Base-by-base conservation (phyloP, 2,797 vertebrate species). In the Pangasius larnaudii region DNA sequence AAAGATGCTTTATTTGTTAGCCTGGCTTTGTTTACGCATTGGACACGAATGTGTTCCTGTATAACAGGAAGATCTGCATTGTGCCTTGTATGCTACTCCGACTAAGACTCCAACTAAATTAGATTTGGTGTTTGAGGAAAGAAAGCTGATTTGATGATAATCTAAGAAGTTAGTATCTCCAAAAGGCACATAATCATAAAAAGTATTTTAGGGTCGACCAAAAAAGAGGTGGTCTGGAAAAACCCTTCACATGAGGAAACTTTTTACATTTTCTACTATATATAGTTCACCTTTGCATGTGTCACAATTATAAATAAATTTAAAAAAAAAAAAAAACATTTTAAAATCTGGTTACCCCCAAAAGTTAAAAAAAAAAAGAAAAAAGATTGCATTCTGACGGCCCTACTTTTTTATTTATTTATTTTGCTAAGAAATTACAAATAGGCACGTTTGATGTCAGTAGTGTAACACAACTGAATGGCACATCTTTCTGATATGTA, bases 1-100 rank as follows among this genome's bases (percentile, higher is more conserved):
- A 19, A 77, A 89, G 59, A 19, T 42, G 56, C 42, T 77, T 56
- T 42, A 42, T 82, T 67, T 67, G 74, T 80, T 71, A 56, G 46
- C 33, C 51, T 24, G 69, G 19, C 22, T 77, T 85, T 51, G 61
- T 78, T 84, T 46, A 59, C 24, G 59, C 4, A 0, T 16, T 2
- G 18, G 36, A 30, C 30, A 42, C 49, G 24, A 42, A 56, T 24
- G 72, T 79, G 33, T 30, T 49, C 69, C 24, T 30, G 33, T 61
- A 1, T 46, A 42, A 59, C 53, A 85, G 39, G 67, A 72, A 87
- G 71, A 75, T 78, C 58, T 18, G 30, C 63, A 24, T 49, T n/a
- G 75, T 59, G 36, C 22, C n/a, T 75, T 71, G 51, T 63, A 6
- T 51, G 27, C 58, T 63, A 14, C n/a, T n/a, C 27, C 4, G 56